Evolutionary conservation across 2,113 vertebrate genomes (phyloP), one percentile per base, ranked within the genome.

Genomic region (Tachysurus vachellii): DNA sequence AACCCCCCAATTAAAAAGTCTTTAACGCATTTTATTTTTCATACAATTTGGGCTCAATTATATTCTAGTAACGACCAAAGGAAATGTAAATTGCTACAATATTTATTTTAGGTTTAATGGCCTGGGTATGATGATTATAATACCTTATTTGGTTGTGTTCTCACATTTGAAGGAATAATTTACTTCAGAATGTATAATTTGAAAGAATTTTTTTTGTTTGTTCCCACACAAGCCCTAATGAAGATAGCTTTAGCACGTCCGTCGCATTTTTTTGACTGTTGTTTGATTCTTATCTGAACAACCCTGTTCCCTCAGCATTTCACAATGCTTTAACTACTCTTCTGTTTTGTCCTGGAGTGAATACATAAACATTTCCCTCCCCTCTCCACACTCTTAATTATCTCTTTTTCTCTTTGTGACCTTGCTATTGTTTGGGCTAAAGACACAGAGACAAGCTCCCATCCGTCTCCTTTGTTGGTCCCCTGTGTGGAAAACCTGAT

Each of bases 401-500:
- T 50, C 59, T 71, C 50, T 42, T 23, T n/a, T 85, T 64, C 50
- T 80, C 17, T 17, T 16, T 71, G 62, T 26, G 57, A 61, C 53
- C 31, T 31, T 42, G 53, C 83, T 66, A 61, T 61, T 86, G 82
- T 82, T 79, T 61, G 54, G 31, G 5, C 4, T 42, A 11, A 47
- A 85, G 26, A 50, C 42, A 53, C 26, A 66, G 61, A 64, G 59
- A 68, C 23, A 11, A 31, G 19, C 28, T 57, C 62, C 26, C 50
- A 42, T n/a, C 59, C 75, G 11, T 21, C 21, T 88, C 81, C 31
- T 47, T 88, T 84, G 59, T 88, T 80, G 62, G 10, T 26, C 16
- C 73, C 54, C 31, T 66, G 50, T 21, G 19, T 42, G 66, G n/a
- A 47, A 44, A 56, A 73, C 16, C 17, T 54, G 61, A 82, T 84